Evolutionary conservation across 2,888 invertebrate species (phyloP).

Genomic region (Crepidodera aurea): DNA sequence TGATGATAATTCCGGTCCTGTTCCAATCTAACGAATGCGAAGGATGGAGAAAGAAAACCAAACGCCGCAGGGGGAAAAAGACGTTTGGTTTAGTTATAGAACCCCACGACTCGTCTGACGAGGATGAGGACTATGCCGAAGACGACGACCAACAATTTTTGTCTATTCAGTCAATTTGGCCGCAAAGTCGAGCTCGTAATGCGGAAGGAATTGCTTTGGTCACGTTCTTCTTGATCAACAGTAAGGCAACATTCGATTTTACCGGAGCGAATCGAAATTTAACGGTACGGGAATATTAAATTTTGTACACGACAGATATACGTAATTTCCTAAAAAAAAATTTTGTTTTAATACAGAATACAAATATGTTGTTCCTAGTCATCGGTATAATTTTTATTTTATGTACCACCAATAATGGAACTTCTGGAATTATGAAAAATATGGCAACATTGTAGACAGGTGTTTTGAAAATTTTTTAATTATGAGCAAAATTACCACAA

Average conservation of each 20-base stretch:
- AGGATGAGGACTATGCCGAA: not conserved
- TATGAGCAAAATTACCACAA: too few species aligned
- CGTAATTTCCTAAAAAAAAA: not conserved
- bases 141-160: not conserved
- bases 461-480: too few species aligned
- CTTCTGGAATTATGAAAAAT: too few species aligned
- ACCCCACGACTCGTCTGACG: not conserved
- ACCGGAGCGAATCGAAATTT: not conserved
- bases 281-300: not conserved
- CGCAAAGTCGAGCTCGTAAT: not conserved
- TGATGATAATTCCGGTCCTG: too few species aligned
- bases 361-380: too few species aligned
- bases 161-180: conserved; percentile 2
- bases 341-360: not conserved
- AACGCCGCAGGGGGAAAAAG: not conserved
- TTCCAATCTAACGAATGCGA: too few species aligned
- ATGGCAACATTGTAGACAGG: too few species aligned
- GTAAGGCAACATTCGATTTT: not conserved
- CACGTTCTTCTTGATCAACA: not conserved
- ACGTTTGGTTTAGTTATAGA: not conserved
- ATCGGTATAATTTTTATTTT: too few species aligned
- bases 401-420: too few species aligned
- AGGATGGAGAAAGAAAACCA: not conserved
- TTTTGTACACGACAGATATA: not conserved
- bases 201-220: conserved; percentile 11